Evolutionary conservation across 1,140 invertebrate species (phyloP).

Genomic region (fruit fly (Drosophila melanogaster)): Release_6_plus_ISO1_MT NC_004354.4:9470501-9471000

Average conservation of each 20-base stretch:
- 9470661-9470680: neutral
- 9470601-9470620: neutral
- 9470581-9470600: no score
- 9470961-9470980: no score
- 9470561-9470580: no score
- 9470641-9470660: neutral
- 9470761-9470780: neutral
- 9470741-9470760: neutral
- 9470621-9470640: neutral
- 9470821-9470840: neutral
- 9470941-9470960: no score
- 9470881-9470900: no score
- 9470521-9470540: no score
- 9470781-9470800: neutral
- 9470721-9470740: neutral
- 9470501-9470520: conserved; percentile 2
- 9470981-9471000: neutral
- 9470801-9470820: no score
- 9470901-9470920: no score
- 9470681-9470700: neutral
- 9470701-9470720: neutral
- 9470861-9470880: neutral
- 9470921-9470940: no score
- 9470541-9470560: no score
- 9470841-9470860: neutral